Evolutionary conservation across 2,888 invertebrate species (phyloP).

Genomic region (Slavum lentiscoides): DNA sequence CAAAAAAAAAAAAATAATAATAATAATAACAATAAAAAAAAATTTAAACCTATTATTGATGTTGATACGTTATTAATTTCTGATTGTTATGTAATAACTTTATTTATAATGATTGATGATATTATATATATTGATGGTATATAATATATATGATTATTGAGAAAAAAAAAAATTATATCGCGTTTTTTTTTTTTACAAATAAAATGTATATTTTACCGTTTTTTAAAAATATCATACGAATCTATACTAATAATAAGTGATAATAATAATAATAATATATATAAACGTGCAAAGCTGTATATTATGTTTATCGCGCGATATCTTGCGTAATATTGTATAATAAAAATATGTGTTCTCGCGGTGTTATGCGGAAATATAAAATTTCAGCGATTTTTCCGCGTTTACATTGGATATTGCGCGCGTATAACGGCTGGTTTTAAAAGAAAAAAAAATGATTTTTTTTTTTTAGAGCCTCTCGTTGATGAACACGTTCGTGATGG

Average conservation of each 20-base stretch:
- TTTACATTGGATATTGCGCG: neutral
- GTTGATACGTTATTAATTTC: too few species aligned
- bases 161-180: too few species aligned
- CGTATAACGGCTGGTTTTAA: neutral
- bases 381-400: neutral
- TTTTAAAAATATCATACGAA: too few species aligned
- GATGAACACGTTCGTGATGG: constrained; percentile 72
- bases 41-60: too few species aligned
- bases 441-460: neutral
- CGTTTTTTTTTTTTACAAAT: too few species aligned
- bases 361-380: neutral
- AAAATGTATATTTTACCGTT: too few species aligned
- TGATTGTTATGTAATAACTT: too few species aligned
- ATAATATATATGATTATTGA: too few species aligned
- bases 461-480: constrained; percentile 64
- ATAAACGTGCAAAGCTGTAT: neutral
- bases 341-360: neutral
- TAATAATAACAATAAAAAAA: too few species aligned
- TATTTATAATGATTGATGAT: too few species aligned
- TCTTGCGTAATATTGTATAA: constrained; percentile 9
- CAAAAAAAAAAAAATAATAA: too few species aligned
- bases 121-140: too few species aligned
- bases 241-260: neutral
- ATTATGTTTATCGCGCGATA: neutral
- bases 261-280: neutral